A percentile compares a stretch with the other conserved stretches of the same genome.
Conservation (phyloP, 2,888 invertebrate genomes). For the Prionchulus punctatus region DNA sequence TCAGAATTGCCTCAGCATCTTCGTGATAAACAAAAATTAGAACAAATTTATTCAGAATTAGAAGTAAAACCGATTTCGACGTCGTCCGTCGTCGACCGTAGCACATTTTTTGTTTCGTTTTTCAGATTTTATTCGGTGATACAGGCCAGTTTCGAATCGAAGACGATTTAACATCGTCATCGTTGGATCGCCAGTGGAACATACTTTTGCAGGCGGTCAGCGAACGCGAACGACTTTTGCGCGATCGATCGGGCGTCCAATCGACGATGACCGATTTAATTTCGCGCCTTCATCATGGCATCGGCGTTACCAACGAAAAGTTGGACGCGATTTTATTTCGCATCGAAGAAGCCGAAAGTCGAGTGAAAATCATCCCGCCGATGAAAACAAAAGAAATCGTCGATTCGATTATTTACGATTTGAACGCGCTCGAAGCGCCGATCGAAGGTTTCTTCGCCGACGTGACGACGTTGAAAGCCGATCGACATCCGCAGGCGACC, state of each 20-base stretch:
- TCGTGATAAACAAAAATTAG: conserved; percentile 70
- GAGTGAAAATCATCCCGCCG: conserved; percentile 19
- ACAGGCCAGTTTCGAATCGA: conserved; percentile 23
- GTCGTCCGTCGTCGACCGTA: too few species aligned
- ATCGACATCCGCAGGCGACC: conserved; percentile 23
- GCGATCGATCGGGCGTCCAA: conserved; percentile 17
- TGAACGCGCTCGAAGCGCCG: conserved; percentile 22
- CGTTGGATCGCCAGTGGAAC: conserved; percentile 34
- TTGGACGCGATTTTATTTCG: conserved; percentile 20
- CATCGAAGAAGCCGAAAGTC: conserved; percentile 27
- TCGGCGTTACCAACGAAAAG: conserved; percentile 30
- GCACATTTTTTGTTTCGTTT: too few species aligned
- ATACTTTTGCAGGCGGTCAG: conserved; percentile 21
- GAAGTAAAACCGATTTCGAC: too few species aligned
- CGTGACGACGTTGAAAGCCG: conserved; percentile 23
- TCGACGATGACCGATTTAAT: conserved; percentile 2
- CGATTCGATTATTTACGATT: conserved; percentile 24
- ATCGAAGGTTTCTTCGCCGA: conserved; percentile 27
- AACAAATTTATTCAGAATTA: conserved; percentile 53
- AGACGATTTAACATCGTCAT: conserved; percentile 32
- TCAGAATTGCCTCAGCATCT: conserved; percentile 82
- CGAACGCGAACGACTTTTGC: conserved; percentile 18
- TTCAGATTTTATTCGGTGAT: conserved; percentile 16
- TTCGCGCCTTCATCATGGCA: conserved; percentile 24
- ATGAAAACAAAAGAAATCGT: conserved; percentile 18